phyloP scores from a whole-genome alignment of 2,797 vertebrate genomes.

The Sebastes kiyomatsui region DNA sequence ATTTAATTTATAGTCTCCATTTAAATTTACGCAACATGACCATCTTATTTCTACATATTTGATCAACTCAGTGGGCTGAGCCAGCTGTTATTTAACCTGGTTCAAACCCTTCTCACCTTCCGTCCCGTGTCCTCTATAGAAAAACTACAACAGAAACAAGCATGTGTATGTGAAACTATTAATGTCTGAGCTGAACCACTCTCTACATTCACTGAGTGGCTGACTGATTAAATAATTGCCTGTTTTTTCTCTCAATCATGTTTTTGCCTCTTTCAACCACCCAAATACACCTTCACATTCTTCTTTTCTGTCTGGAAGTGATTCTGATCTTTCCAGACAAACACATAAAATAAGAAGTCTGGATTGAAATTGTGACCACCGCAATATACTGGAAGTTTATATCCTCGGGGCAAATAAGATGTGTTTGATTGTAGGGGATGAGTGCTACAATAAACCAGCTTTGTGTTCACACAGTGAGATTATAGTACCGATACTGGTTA shows the following conservation, averaged over 20 bases:
- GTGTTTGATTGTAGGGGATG: neutral
- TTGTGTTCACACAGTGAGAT: neutral
- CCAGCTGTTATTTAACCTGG: neutral
- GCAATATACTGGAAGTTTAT: neutral
- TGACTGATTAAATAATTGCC: neutral
- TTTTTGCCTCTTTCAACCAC: neutral
- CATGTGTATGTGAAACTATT: neutral
- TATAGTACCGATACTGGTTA: conserved; percentile 6
- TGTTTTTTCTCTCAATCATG: neutral
- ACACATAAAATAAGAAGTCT: neutral
- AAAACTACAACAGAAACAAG: neutral
- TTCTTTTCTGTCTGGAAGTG: neutral
- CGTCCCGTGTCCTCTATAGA: neutral
- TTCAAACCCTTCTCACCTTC: neutral
- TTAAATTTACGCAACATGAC: neutral
- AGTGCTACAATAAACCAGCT: conserved; percentile 18
- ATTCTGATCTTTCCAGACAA: neutral
- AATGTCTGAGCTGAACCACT: neutral
- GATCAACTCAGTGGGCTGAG: neutral
- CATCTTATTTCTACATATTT: neutral
- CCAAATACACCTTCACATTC: neutral
- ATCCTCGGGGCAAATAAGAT: conserved; percentile 16
- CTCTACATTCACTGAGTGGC: neutral
- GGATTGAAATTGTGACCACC: neutral
- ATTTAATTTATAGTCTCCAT: neutral